phyloP scores from a whole-genome alignment of 2,888 invertebrate species.

The Cloeon dipterum region DNA sequence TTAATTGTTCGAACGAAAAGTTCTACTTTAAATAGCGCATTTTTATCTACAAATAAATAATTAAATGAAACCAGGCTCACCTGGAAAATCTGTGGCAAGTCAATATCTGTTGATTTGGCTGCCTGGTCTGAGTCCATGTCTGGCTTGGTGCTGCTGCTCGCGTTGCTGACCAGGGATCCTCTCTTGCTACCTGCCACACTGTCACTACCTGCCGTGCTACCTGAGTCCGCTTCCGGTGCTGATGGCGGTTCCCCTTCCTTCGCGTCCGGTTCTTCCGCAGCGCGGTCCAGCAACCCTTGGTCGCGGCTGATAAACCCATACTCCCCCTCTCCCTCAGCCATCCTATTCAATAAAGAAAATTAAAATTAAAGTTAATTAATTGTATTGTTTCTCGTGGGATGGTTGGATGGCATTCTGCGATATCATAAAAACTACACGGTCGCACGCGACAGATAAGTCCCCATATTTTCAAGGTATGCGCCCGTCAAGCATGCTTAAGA shows the following conservation, averaged over 20 bases:
- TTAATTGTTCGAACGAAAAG: too few relatives aligned
- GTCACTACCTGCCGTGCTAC: not conserved
- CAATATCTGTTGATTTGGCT: not conserved
- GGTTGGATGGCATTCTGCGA: too few relatives aligned
- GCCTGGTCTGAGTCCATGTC: not conserved
- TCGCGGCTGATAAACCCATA: not conserved
- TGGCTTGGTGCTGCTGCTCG: not conserved
- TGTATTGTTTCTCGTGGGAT: too few relatives aligned
- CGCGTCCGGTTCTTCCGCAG: not conserved
- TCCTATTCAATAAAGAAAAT: too few relatives aligned
- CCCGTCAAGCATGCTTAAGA: too few relatives aligned
- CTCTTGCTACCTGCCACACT: not conserved
- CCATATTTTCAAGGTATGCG: too few relatives aligned
- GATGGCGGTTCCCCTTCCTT: not conserved
- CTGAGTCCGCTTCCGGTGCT: not conserved
- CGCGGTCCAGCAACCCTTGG: not conserved
- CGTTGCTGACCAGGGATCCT: not conserved
- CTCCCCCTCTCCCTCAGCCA: not conserved
- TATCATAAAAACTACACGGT: too few relatives aligned
- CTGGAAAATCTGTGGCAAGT: constrained; percentile 1
- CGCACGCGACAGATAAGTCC: too few relatives aligned
- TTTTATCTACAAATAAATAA: too few relatives aligned
- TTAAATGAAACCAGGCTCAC: too few relatives aligned
- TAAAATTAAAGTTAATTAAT: too few relatives aligned
- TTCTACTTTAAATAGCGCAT: too few relatives aligned